A percentile compares a stretch with the other conserved stretches of the same genome.
Evolutionary conservation across 2,797 vertebrate species (phyloP).

Genomic region (Knipowitschia caucasica): DNA sequence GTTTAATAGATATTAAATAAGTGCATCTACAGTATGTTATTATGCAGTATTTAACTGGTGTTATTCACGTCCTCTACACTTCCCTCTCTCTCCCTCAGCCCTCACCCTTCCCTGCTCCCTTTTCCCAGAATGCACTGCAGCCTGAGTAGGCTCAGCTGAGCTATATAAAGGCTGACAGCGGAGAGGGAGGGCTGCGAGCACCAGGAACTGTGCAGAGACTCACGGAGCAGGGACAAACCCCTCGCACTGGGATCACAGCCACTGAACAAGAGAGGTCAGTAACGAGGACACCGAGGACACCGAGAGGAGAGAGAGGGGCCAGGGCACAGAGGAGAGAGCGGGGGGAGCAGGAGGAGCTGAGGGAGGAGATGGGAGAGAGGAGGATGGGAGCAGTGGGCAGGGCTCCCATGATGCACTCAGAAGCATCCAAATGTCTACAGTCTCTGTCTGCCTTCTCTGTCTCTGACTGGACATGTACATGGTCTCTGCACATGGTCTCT

Average conservation of each 20-base stretch:
- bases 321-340: slow-evolving; percentile 28
- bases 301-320: slow-evolving; percentile 21
- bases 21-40: too few species aligned
- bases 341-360: slow-evolving; percentile 20
- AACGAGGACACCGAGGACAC: slow-evolving; percentile 60
- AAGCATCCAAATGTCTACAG: slow-evolving; percentile 24
- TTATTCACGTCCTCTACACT: too few species aligned
- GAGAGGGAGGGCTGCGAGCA: slow-evolving; percentile 72
- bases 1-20: too few species aligned
- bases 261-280: slow-evolving; percentile 75
- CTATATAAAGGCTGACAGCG: slow-evolving; percentile 74
- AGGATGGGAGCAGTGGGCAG: slow-evolving; percentile 39
- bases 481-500: too few species aligned
- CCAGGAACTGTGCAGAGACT: slow-evolving; percentile 69
- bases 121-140: slow-evolving; percentile 71
- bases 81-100: slow-evolving; percentile 19
- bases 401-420: slow-evolving; percentile 38
- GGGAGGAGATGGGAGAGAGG: slow-evolving; percentile 24
- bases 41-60: too few species aligned
- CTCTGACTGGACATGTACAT: slow-evolving; percentile 16
- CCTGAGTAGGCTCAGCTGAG: slow-evolving; percentile 64
- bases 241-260: slow-evolving; percentile 66
- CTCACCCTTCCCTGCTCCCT: slow-evolving; percentile 29
- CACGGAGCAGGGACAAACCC: slow-evolving; percentile 62
- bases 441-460: too few species aligned